A percentile compares a stretch with the other conserved stretches of the same genome.
Evolutionary conservation across 2,888 invertebrate species (phyloP).

Genomic region (Lithophane semibrunnea): DNA sequence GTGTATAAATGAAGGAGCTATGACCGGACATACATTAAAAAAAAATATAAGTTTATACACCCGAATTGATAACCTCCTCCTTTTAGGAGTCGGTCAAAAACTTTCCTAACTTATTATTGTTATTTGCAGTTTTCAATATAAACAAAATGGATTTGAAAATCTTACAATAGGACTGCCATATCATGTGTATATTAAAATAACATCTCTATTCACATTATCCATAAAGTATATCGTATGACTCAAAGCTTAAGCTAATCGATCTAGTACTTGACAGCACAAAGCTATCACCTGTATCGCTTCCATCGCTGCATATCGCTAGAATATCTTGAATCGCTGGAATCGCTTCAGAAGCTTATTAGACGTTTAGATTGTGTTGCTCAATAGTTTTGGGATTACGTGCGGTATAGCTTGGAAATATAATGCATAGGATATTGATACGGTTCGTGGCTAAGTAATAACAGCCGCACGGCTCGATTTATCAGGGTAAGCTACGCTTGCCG

Average conservation of each 20-base stretch:
- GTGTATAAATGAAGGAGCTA: too few species aligned
- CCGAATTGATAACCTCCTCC: too few species aligned
- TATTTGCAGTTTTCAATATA: background rate
- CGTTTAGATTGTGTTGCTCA: background rate
- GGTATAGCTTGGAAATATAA: background rate
- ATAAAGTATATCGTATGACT: conserved; percentile 8
- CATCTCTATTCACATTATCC: conserved; percentile 3
- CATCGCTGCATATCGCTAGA: conserved; percentile 15
- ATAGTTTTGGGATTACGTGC: conserved; percentile 17
- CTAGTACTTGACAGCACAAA: conserved; percentile 30
- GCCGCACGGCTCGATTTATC: too few species aligned
- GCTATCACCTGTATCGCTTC: conserved; percentile 32
- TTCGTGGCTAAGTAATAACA: background rate
- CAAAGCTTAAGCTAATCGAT: conserved; percentile 30
- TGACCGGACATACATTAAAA: too few species aligned
- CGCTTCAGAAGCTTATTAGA: conserved; percentile 32
- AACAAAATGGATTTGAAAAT: background rate
- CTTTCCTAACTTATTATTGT: background rate
- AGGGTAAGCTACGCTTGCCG: too few species aligned
- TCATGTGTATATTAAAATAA: background rate
- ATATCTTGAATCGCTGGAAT: conserved; percentile 9
- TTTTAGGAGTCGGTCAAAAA: too few species aligned
- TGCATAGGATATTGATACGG: background rate
- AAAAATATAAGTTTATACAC: too few species aligned
- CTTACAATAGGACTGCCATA: background rate